These are phyloP conservation scores for Deilephila porcellus DNA, from an alignment of 2,888 invertebrate genomes.

Conservation along the genomic window DNA sequence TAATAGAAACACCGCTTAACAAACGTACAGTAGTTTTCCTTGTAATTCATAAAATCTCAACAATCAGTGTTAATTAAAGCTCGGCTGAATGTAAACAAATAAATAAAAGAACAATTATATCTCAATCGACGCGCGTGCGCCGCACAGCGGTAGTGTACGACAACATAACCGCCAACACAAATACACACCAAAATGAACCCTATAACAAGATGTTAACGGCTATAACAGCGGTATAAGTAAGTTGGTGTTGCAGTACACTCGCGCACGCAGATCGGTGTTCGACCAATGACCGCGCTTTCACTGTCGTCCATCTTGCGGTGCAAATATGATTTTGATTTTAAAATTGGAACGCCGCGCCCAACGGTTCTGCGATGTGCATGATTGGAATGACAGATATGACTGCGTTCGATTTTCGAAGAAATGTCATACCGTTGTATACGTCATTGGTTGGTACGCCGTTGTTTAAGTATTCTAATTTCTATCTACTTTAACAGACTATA, in stretches of 20 bases:
- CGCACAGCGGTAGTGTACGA: constrained; percentile 72
- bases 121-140: constrained; percentile 74
- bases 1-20: constrained; percentile 1
- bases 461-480: too few species aligned
- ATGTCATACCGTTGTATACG: neutral
- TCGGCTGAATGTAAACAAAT: constrained; percentile 58
- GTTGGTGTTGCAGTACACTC: constrained; percentile 65
- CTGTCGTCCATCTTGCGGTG: constrained; percentile 73
- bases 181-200: constrained; percentile 36
- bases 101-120: constrained; percentile 80
- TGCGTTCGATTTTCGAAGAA: constrained; percentile 17
- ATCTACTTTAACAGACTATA: too few species aligned
- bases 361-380: constrained; percentile 46
- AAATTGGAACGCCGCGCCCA: constrained; percentile 71
- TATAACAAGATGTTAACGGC: constrained; percentile 35
- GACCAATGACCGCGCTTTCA: constrained; percentile 85
- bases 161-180: constrained; percentile 44
- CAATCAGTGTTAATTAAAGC: constrained; percentile 35
- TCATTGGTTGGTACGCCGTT: too few species aligned
- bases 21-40: constrained; percentile 19
- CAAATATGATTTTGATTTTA: constrained; percentile 63
- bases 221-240: constrained; percentile 36
- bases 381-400: constrained; percentile 40
- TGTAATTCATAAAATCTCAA: constrained; percentile 23
- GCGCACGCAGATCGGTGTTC: constrained; percentile 72